These are phyloP conservation scores for Mixornis gularis DNA, from an alignment of 2,113 vertebrate species.

Conservation along the genomic window DNA sequence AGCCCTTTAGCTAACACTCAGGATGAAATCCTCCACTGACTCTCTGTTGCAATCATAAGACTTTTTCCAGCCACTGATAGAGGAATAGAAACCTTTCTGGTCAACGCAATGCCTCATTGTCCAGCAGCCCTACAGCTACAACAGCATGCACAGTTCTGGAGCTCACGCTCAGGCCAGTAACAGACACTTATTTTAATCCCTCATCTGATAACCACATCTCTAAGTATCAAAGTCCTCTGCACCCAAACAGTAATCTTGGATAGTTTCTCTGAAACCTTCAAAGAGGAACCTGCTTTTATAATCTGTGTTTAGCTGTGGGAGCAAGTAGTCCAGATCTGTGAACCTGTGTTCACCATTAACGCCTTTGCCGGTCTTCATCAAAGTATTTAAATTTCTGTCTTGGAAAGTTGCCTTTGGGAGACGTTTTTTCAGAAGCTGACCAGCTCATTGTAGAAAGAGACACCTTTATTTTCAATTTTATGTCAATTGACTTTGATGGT, in stretches of 20 bases:
- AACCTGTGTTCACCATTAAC: background rate
- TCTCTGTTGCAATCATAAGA: background rate
- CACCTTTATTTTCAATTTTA: background rate
- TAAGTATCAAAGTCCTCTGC: background rate
- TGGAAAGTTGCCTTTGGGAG: background rate
- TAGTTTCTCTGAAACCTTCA: background rate
- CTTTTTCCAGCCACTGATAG: background rate
- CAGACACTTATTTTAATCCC: background rate
- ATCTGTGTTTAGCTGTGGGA: background rate
- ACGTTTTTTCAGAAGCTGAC: background rate
- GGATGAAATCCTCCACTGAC: constrained; percentile 21
- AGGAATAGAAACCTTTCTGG: background rate
- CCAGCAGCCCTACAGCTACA: background rate
- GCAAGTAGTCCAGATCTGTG: fast-evolving
- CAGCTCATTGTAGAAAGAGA: background rate
- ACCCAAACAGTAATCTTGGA: background rate
- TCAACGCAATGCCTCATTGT: background rate
- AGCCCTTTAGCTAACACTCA: constrained; percentile 34
- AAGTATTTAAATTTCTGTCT: background rate
- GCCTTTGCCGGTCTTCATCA: background rate
- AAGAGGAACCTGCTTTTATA: background rate
- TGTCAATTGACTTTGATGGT: background rate
- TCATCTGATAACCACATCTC: background rate
- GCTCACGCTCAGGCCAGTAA: background rate
- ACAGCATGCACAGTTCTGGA: background rate